phyloP scores from a whole-genome alignment of 1,140 invertebrate species.

The Branchinecta lynchi region DNA sequence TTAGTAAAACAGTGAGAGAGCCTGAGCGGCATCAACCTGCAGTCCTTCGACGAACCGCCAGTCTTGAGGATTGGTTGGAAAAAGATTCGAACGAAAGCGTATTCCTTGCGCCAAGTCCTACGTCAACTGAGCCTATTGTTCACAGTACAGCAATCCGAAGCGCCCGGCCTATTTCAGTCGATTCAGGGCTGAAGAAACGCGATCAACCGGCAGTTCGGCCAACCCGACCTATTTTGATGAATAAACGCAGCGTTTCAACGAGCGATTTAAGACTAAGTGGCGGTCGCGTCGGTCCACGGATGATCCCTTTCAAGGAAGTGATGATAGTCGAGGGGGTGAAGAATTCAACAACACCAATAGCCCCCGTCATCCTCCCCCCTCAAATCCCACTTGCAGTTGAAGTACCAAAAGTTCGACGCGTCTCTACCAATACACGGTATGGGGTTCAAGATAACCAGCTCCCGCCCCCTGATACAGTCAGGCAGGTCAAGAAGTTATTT shows the following conservation, averaged over 20 bases:
- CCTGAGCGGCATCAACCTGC: conserved; percentile 24
- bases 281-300: conserved; percentile 17
- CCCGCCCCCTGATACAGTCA: conserved; percentile 67
- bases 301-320: neutral
- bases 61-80: conserved; percentile 65
- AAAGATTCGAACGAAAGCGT: conserved; percentile 29
- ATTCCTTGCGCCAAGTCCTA: neutral
- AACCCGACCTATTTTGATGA: neutral
- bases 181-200: neutral
- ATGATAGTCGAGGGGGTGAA: neutral
- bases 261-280: conserved; percentile 17
- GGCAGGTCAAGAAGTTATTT: conserved; percentile 64
- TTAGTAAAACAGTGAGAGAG: conserved; percentile 58
- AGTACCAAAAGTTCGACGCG: conserved; percentile 13
- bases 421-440: conserved; percentile 15
- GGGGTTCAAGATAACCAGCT: conserved; percentile 59
- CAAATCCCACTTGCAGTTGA: neutral
- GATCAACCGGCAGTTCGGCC: neutral
- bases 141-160: neutral
- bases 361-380: conserved; percentile 16
- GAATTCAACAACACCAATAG: conserved; percentile 25
- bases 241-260: conserved; percentile 15
- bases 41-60: conserved; percentile 54
- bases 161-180: neutral
- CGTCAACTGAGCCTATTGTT: neutral